These are phyloP conservation scores for Apis florea DNA, from an alignment of 1,140 invertebrate genomes.

Conservation along the genomic window DNA sequence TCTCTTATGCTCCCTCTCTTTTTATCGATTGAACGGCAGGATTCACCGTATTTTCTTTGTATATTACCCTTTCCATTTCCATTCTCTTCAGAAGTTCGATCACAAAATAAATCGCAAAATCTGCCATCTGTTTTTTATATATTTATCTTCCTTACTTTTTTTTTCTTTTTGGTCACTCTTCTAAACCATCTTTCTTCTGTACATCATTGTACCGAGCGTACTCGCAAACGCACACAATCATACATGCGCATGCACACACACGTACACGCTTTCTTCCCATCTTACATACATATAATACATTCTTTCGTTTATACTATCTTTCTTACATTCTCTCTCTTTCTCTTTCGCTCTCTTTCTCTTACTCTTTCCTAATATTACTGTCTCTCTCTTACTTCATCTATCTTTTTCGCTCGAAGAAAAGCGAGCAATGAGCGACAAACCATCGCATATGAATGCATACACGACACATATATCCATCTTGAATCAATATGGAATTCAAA, in stretches of 20 bases:
- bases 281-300: slow-evolving; percentile 1
- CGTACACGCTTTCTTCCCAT: slow-evolving; percentile 5
- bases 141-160: slow-evolving; percentile 1
- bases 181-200: background rate
- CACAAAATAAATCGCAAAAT: slow-evolving; percentile 33
- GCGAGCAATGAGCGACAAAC: slow-evolving; percentile 50
- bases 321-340: background rate
- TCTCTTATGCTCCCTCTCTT: slow-evolving; percentile 8
- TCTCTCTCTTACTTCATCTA: slow-evolving; percentile 47
- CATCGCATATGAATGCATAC: slow-evolving; percentile 35
- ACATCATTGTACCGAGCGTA: background rate
- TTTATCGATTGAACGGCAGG: background rate
- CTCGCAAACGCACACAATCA: slow-evolving; percentile 10
- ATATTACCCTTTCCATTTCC: background rate
- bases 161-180: slow-evolving; percentile 1
- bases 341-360: background rate
- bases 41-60: background rate
- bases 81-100: background rate
- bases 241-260: background rate
- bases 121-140: slow-evolving; percentile 23
- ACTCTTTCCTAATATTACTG: background rate
- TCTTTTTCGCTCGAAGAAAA: slow-evolving; percentile 33
- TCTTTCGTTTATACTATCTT: background rate
- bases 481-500: slow-evolving; percentile 84
- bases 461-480: slow-evolving; percentile 44